Evolutionary conservation across 92 coral and sea anemone genomes (phyloP), one percentile per base, ranked within the genome.

Genomic region (Montipora capitata): DNA sequence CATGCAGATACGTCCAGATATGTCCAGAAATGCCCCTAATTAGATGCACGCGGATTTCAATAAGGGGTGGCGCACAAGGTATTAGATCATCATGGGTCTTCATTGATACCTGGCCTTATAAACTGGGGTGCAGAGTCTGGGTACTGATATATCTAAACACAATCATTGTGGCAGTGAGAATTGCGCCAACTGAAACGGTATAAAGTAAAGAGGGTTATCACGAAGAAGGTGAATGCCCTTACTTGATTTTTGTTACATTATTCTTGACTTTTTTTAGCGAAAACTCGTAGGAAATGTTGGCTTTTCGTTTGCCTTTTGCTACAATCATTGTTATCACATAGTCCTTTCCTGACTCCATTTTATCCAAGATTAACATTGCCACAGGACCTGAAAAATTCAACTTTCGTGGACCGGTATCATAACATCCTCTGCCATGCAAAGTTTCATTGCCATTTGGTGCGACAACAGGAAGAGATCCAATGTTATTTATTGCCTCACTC

Each of bases 321-420:
- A 79, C 73, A 78, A 93, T 75, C 45, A 92, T 71, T 20, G 64
- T 81, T 49, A 92, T 82, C 8, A 88, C 83, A 70, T 92, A 94
- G 15, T 10, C 42, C 11, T 42, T 41, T 35, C 76, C 71, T 11
- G 93, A 10, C 9, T 27, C 81, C 81, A 94, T 72, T 16, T 89
- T 84, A 64, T 43, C 79, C 13, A 94, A 69, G 18, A 80, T 73
- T 45, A 94, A 74, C 43, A 39, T 65, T 59, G 89, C 65, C 43
- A 16, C 54, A 3, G 93, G 44, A 0, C 90, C 92, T 57, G 96
- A 56, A 12, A 43, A 72, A 51, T 76, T 85, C 17, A 93, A 72
- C 77, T 54, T 68, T 11, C 94, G 94, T 17, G 86, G 82, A 1
- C 95, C 93, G 10, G 90, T 92, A 2, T 95, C 95, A 82, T 88